These are phyloP conservation scores for Eudyptes chrysolophus DNA, from an alignment of 2,113 vertebrate genomes.

Conservation along the genomic window DNA sequence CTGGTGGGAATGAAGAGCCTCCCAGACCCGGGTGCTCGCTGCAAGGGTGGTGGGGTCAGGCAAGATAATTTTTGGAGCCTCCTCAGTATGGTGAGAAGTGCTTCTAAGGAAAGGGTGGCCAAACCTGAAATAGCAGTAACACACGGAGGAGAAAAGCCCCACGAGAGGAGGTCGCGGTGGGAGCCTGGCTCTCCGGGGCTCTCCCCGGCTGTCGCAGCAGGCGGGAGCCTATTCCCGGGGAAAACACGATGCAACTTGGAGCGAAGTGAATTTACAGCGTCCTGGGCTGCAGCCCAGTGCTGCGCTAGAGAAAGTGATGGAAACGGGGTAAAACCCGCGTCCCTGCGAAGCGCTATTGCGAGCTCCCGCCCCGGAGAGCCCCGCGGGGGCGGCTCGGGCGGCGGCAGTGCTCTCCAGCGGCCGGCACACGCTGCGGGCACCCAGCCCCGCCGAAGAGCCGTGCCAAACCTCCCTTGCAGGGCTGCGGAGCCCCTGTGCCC, in stretches of 20 bases:
- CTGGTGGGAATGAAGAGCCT: background rate
- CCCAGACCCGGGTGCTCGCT: accelerated
- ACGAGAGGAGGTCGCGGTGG: accelerated
- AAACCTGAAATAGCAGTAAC: background rate
- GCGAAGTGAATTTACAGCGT: accelerated
- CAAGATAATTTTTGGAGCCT: background rate
- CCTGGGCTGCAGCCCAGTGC: background rate
- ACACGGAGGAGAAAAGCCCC: background rate
- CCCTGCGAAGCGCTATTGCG: accelerated
- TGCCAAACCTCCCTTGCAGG: accelerated
- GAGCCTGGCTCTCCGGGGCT: background rate
- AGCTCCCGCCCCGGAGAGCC: background rate
- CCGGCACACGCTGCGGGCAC: background rate
- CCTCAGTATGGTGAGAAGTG: background rate
- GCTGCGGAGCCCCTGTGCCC: background rate
- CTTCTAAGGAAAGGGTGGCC: background rate
- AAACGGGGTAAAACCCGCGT: accelerated
- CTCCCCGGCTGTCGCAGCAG: background rate
- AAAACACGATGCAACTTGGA: accelerated
- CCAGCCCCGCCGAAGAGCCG: background rate
- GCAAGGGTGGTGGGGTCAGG: background rate
- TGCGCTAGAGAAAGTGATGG: background rate
- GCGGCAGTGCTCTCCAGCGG: background rate
- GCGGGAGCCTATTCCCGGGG: accelerated
- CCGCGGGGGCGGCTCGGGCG: too few relatives aligned